phyloP scores from a whole-genome alignment of 2,888 invertebrate species.

The Orthonychiurus folsomi region DNA sequence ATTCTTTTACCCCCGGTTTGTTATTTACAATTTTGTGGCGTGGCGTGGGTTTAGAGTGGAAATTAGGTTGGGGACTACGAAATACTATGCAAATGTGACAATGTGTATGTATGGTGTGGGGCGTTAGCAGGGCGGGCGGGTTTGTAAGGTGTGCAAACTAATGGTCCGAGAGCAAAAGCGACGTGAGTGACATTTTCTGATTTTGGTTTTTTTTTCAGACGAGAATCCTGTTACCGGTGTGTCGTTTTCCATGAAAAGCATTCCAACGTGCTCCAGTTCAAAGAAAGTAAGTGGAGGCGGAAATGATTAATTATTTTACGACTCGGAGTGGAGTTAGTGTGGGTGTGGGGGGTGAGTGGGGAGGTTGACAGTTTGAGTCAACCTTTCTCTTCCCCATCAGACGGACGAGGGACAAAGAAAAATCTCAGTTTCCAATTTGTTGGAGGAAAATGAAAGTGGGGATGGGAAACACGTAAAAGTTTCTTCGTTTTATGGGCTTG shows the following conservation, averaged over 20 bases:
- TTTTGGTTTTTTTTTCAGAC: background rate
- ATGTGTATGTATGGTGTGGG: too few relatives aligned
- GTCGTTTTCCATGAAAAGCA: slow-evolving; percentile 93
- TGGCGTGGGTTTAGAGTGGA: too few relatives aligned
- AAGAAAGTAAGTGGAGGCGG: slow-evolving; percentile 76
- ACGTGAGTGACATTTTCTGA: background rate
- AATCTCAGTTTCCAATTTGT: background rate
- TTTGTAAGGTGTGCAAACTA: too few relatives aligned
- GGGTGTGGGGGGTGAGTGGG: background rate
- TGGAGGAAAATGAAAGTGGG: background rate
- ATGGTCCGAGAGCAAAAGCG: too few relatives aligned
- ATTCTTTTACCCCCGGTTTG: background rate
- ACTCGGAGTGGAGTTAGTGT: background rate
- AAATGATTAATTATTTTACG: background rate
- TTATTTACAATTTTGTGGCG: background rate
- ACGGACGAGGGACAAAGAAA: background rate
- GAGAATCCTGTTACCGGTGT: slow-evolving; percentile 66
- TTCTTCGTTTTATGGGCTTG: too few relatives aligned
- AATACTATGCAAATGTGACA: too few relatives aligned
- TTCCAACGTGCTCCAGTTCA: slow-evolving; percentile 88
- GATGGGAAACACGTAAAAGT: background rate
- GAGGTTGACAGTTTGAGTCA: background rate
- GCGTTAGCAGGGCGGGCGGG: too few relatives aligned
- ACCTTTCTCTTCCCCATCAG: too few relatives aligned
- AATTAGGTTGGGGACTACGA: too few relatives aligned